Base-by-base conservation (phyloP, 2,113 vertebrate genomes). In the Ellobius talpinus region DNA sequence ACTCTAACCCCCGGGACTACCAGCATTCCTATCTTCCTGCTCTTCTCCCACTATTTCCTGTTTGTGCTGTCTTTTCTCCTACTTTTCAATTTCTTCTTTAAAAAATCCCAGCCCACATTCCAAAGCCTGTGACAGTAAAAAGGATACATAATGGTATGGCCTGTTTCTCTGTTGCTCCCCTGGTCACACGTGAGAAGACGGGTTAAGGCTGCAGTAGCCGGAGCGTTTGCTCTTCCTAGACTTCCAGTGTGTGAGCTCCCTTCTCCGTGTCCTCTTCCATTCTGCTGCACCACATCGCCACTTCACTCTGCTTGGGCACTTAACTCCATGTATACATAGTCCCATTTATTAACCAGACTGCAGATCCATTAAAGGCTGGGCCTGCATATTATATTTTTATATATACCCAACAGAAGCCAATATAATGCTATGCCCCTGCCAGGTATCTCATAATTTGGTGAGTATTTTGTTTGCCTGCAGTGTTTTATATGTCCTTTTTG, bases 401-500 rank as follows among this genome's bases (percentile, higher is more conserved):
- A 68, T 65, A 72, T 14, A 73, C 3, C 36, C 12, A 88, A 73
- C 1, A 93, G 39, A 96, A 3, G 42, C 5, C 52, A 70, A 63
- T 66, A 97, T 21, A 91, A 92, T 90, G 17, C 29, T 92, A 7
- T 90, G 0, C 0, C 12, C n/a, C 39, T 74, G n/a, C 68, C 7
- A 91, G 2, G 14, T 47, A 17, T 42, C 31, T 52, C n/a, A 68
- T 95, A 88, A 97, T 93, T 86, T 93, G 11, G 39, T 61, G 29
- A 89, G n/a, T 82, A n/a, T 92, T 95, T 89, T 77, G 55, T 47
- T 74, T 78, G 63, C 33, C 39, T 77, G 12, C 29, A 81, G 85
- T 36, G 21, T 61, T 93, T 93, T 63, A 26, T 79, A 88, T 65
- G 93, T 91, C 72, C 33, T 93, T 89, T 93, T 95, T 55, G n/a